phyloP scores from a whole-genome alignment of 2,797 vertebrate genomes.

The Dryobates pubescens region DNA sequence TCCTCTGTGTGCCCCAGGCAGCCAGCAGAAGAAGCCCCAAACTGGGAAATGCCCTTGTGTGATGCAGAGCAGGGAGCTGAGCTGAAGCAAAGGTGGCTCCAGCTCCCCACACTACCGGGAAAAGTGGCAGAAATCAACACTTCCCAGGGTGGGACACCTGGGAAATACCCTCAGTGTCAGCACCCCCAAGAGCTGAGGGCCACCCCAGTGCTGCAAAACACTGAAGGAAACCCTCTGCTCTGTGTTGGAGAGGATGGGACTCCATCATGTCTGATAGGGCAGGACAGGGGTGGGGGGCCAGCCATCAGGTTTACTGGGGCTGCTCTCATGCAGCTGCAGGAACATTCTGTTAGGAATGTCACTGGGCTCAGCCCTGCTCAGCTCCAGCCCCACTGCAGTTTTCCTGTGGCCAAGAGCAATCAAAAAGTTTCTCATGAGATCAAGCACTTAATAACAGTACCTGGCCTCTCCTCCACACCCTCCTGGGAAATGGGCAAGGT shows the following conservation, averaged over 20 bases:
- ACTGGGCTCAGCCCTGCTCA: accelerated
- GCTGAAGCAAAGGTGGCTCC: not conserved
- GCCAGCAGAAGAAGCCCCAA: not conserved
- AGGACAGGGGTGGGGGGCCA: not conserved
- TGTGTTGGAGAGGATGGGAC: not conserved
- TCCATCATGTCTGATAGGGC: not conserved
- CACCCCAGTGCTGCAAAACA: not conserved
- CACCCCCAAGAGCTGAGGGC: not conserved
- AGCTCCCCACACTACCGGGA: accelerated
- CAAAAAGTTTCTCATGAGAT: not conserved
- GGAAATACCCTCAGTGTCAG: not conserved
- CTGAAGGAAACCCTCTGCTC: not conserved
- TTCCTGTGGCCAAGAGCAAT: not conserved
- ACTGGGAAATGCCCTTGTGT: accelerated
- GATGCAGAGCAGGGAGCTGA: not conserved
- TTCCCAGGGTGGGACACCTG: not conserved
- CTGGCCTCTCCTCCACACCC: not conserved
- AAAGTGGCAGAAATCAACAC: not conserved
- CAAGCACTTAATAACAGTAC: not conserved
- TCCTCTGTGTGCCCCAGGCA: accelerated
- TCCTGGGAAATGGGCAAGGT: not conserved
- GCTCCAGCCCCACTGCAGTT: not conserved
- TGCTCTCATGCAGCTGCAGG: not conserved
- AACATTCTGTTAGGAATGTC: not conserved
- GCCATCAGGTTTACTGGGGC: not conserved